A percentile compares a stretch with the other conserved stretches of the same genome.
Conservation (phyloP, 2,888 invertebrate species). For the Lasioglossum malachurum region DNA sequence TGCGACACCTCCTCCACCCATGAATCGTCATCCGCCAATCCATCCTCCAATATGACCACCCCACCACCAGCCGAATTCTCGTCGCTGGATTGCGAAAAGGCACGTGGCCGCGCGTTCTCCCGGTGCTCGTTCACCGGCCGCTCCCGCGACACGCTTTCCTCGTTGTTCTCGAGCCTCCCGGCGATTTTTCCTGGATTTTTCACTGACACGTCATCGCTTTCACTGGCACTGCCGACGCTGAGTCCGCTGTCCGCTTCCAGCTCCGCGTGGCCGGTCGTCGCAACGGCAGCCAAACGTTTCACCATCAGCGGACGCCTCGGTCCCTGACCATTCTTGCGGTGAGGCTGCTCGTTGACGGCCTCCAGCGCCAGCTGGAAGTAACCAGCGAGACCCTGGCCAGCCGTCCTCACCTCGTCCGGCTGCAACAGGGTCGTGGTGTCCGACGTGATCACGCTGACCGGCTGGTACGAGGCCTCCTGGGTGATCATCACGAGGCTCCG, state of each 20-base stretch:
- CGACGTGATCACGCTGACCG: slow-evolving; percentile 91
- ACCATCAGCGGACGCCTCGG: slow-evolving; percentile 80
- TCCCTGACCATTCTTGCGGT: slow-evolving; percentile 73
- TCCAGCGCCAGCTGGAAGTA: slow-evolving; percentile 85
- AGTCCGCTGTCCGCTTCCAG: slow-evolving; percentile 80
- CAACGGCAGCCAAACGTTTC: slow-evolving; percentile 71
- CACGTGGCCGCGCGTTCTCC: slow-evolving; percentile 60
- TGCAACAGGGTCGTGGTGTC: slow-evolving; percentile 91
- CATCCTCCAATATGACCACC: slow-evolving; percentile 92
- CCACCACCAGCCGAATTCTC: slow-evolving; percentile 88
- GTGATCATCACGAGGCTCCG: slow-evolving; percentile 96
- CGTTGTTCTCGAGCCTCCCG: slow-evolving; percentile 50
- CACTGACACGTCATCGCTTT: slow-evolving; percentile 82
- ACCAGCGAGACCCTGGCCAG: slow-evolving; percentile 85
- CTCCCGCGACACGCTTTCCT: slow-evolving; percentile 64
- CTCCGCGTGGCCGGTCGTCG: slow-evolving; percentile 64
- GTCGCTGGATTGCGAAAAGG: slow-evolving; percentile 79
- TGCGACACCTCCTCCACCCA: slow-evolving; percentile 96
- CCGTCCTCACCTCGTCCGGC: slow-evolving; percentile 86
- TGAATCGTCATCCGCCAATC: slow-evolving; percentile 95
- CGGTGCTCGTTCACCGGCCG: slow-evolving; percentile 56
- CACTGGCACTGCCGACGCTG: slow-evolving; percentile 82
- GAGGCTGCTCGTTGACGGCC: slow-evolving; percentile 75
- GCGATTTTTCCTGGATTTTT: slow-evolving; percentile 72
- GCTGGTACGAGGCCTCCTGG: slow-evolving; percentile 88